phyloP scores from a whole-genome alignment of 2,888 invertebrate species.

The Zhuqinia jingwanae region DNA sequence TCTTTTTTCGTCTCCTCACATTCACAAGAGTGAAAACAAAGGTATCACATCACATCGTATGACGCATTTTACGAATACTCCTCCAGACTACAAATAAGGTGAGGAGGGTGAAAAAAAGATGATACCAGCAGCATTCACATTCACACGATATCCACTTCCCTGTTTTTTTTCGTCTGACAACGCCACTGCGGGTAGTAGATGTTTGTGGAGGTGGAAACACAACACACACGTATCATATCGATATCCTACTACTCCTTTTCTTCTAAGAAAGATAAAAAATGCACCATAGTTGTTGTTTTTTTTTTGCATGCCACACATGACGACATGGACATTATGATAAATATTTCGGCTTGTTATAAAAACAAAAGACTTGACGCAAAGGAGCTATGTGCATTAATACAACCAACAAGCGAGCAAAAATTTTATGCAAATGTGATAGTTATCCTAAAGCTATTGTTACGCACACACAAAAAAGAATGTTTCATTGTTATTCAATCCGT shows the following conservation, averaged over 20 bases:
- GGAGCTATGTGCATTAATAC: neutral
- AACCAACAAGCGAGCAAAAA: neutral
- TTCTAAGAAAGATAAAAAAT: constrained; percentile 1
- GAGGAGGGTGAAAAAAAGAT: constrained; percentile 52
- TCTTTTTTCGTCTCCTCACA: neutral
- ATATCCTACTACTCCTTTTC: constrained; percentile 12
- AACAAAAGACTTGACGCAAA: constrained; percentile 25
- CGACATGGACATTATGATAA: constrained; percentile 48
- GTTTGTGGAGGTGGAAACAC: constrained; percentile 2
- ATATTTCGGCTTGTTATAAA: constrained; percentile 29
- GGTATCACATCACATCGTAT: constrained; percentile 43
- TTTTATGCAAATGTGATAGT: constrained; percentile 42
- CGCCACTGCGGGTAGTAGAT: constrained; percentile 24
- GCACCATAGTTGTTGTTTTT: no score
- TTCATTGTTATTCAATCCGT: constrained; percentile 58
- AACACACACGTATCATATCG: constrained; percentile 19
- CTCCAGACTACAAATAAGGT: constrained; percentile 53
- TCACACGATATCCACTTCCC: constrained; percentile 43
- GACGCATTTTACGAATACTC: constrained; percentile 43
- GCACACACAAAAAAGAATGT: no score
- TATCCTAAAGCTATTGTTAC: constrained; percentile 24
- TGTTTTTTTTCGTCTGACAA: constrained; percentile 11
- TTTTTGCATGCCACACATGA: constrained; percentile 66
- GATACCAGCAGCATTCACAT: constrained; percentile 23
- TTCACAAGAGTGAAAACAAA: constrained; percentile 46